Conservation (phyloP, 2,797 vertebrate genomes). For the Spinus pinus region DNA sequence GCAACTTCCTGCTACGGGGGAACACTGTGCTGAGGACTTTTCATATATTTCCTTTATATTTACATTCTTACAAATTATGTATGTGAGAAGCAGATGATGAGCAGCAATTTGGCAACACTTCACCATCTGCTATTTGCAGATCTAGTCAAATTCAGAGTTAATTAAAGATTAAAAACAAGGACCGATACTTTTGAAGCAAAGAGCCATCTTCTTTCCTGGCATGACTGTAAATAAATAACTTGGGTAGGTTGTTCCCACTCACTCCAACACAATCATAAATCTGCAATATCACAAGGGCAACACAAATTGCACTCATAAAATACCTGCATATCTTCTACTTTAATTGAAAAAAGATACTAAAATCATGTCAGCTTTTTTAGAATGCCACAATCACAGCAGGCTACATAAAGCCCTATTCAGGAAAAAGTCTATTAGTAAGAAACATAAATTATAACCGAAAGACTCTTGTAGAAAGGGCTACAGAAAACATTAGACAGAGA, state of each 20-base stretch:
- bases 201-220: neutral
- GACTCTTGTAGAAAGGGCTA: neutral
- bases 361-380: neutral
- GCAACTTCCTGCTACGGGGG: neutral
- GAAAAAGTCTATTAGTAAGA: neutral
- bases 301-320: neutral
- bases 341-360: neutral
- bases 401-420: neutral
- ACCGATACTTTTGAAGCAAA: neutral
- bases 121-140: slow-evolving; percentile 62
- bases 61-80: slow-evolving; percentile 29
- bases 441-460: neutral
- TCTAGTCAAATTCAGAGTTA: slow-evolving; percentile 52
- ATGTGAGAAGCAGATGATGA: slow-evolving; percentile 56
- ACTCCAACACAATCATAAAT: neutral
- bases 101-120: slow-evolving; percentile 44
- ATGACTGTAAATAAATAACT: neutral
- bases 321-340: neutral
- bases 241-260: neutral
- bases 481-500: neutral
- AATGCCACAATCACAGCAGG: neutral
- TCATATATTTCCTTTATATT: slow-evolving; percentile 1
- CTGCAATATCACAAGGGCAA: neutral
- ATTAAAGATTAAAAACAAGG: slow-evolving; percentile 57
- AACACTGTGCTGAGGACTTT: neutral